A percentile compares a stretch with the other conserved stretches of the same genome.
Evolutionary conservation across 2,113 vertebrate species (phyloP).

Genomic region (Meriones unguiculatus): DNA sequence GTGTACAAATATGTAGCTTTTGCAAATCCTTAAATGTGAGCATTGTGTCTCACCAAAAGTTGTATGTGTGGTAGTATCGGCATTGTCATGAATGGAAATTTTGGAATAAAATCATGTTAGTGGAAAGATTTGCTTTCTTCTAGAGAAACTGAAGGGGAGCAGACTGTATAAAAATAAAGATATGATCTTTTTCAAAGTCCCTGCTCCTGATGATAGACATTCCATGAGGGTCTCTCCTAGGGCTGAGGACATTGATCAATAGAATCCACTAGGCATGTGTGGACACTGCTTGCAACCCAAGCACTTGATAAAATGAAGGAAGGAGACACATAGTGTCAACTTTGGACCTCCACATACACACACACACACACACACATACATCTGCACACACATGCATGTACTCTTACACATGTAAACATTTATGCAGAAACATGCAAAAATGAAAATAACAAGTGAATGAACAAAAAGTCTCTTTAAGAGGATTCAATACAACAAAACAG

Average conservation of each 20-base stretch:
- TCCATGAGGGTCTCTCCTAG: neutral
- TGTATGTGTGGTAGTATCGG: neutral
- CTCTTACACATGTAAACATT: no score
- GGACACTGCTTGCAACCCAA: neutral
- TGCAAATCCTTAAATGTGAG: neutral
- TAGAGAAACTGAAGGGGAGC: neutral
- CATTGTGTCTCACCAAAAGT: slow-evolving; percentile 31
- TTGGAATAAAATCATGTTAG: neutral
- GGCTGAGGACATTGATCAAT: neutral
- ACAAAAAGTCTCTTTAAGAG: neutral
- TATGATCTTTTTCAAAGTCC: neutral
- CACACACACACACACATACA: neutral
- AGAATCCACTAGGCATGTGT: neutral
- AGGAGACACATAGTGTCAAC: neutral
- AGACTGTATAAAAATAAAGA: neutral
- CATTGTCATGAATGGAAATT: neutral
- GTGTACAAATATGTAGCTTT: neutral
- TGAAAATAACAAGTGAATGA: neutral
- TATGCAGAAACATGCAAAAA: neutral
- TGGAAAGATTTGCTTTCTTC: neutral
- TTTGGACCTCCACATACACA: neutral
- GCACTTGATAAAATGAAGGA: neutral
- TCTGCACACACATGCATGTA: neutral
- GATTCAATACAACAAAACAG: neutral
- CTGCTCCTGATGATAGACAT: neutral